phyloP scores from a whole-genome alignment of 2,797 vertebrate genomes.

The Poeciliopsis paucimaculata region DNA sequence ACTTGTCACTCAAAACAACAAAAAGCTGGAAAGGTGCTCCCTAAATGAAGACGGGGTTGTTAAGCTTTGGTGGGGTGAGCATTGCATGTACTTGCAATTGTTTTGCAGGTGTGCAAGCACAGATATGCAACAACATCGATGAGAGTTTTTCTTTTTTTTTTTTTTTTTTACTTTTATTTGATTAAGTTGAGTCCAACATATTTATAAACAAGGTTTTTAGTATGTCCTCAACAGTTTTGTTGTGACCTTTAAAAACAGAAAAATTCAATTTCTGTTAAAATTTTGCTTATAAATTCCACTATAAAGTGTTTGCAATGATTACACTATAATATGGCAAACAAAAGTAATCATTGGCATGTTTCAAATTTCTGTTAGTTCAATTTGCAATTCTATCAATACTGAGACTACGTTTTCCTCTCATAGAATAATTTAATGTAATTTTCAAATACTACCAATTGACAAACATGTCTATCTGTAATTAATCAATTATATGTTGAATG shows the following conservation, averaged over 20 bases:
- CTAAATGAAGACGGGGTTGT: slow-evolving; percentile 59
- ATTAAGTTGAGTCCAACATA: not conserved
- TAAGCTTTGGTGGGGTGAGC: slow-evolving; percentile 28
- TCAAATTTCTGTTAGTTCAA: not conserved
- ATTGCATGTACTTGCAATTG: slow-evolving; percentile 22
- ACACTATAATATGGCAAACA: not conserved
- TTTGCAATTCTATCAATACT: not conserved
- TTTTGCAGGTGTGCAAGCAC: slow-evolving; percentile 35
- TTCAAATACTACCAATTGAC: not conserved
- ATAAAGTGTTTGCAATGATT: not conserved
- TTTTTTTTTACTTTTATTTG: not conserved
- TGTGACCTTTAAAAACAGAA: not conserved
- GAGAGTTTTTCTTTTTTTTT: not conserved
- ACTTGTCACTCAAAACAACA: slow-evolving; percentile 78
- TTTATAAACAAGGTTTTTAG: not conserved
- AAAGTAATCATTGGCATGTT: not conserved
- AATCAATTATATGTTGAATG: not conserved
- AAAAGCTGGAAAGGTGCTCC: slow-evolving; percentile 64
- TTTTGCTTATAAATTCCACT: not conserved
- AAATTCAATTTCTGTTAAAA: not conserved
- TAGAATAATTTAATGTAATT: not conserved
- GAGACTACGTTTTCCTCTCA: not conserved
- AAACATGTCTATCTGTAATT: not conserved
- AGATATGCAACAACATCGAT: slow-evolving; percentile 32
- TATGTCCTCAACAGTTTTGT: not conserved